Conservation (phyloP, 2,888 invertebrate genomes). For the Aphelenchoides bicaudatus region DNA sequence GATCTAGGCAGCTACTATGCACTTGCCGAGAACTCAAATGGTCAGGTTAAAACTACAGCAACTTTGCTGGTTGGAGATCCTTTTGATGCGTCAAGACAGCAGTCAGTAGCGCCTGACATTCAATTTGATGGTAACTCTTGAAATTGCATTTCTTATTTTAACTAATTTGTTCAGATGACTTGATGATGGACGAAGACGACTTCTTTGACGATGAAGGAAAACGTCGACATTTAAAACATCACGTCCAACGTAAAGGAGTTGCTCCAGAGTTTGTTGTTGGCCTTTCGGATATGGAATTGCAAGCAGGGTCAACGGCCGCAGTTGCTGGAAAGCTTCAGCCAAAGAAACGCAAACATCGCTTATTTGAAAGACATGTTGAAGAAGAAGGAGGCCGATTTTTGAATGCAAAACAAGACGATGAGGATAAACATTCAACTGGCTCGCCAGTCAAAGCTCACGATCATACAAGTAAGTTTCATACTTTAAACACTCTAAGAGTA, state of each 20-base stretch:
- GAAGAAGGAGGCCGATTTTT: constrained; percentile 28
- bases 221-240: no score
- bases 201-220: constrained; percentile 3
- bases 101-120: neutral
- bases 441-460: neutral
- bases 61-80: constrained; percentile 31
- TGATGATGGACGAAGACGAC: constrained; percentile 10
- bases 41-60: constrained; percentile 47
- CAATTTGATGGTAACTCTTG: neutral
- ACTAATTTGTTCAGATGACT: no score
- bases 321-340: constrained; percentile 51
- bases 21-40: constrained; percentile 54
- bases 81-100: constrained; percentile 1
- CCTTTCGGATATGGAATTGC: constrained; percentile 56
- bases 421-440: constrained; percentile 12
- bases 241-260: constrained; percentile 30
- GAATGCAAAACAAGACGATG: constrained; percentile 26
- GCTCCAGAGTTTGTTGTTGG: constrained; percentile 56
- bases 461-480: constrained; percentile 15
- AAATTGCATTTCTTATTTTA: neutral
- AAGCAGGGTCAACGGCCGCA: constrained; percentile 55
- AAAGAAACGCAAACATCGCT: constrained; percentile 27
- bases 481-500: neutral
- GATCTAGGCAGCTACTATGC: constrained; percentile 51
- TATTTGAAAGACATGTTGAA: constrained; percentile 23